Evolutionary conservation across 2,797 vertebrate species (phyloP), one percentile per base, ranked within the genome.

Genomic region (Arnoldichthys spilopterus): DNA sequence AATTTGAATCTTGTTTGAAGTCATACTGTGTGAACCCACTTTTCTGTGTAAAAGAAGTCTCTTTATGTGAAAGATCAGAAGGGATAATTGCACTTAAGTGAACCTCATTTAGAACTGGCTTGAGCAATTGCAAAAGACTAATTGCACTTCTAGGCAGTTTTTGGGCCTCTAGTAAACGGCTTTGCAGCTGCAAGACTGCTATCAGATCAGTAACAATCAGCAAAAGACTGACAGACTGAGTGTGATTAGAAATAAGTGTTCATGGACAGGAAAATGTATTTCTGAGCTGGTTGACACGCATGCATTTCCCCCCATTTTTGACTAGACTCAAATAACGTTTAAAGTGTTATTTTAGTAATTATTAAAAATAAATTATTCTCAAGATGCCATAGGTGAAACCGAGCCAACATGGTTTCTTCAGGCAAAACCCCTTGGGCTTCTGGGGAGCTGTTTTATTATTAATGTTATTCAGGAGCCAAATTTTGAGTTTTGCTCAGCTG

Each of bases 401-500:
- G 87, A 91, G 83, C 79, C 85, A 87, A 78, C 81, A 62, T 76
- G 83, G 79, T 85, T 89, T 87, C 89, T 90, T 87, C 85, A 89
- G 89, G 90, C 87, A 72, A 88, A 87, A 49, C 82, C 87, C 87
- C 84, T 78, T 30, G 68, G 85, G 87, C 88, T 84, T 89, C 86
- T 82, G 81, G 81, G 79, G 82, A 91, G 86, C 89, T 88, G 82
- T 91, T 93, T 93, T 93, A 94, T 92, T 91, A 92, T 92, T 94
- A 92, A 95, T 94, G 88, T 91, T 92, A 92, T 94, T 94, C 92
- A 90, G 89, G 85, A 94, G 92, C 90, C 93, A 93, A 92, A 93
- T 90, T 94, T 91, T 90, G 84, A 89, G 91, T 92, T 94, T 94
- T 92, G 91, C 92, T 93, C 93, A 92, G 92, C 90, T 93, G 91